These are phyloP conservation scores for Latrodectus geometricus DNA, from an alignment of 1,140 invertebrate genomes.

Conservation along the genomic window DNA sequence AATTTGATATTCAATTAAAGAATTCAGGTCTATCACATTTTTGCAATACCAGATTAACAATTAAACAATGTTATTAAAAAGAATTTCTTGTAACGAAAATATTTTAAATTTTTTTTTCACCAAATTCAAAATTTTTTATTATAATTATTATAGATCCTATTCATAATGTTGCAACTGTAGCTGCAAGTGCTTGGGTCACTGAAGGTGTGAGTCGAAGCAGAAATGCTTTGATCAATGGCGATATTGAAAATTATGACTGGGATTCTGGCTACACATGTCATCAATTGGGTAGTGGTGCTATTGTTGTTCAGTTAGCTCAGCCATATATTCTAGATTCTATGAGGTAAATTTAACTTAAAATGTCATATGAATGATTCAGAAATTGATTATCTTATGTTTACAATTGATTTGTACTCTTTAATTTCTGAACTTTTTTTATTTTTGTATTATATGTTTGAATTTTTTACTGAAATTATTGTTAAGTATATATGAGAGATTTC, in stretches of 20 bases:
- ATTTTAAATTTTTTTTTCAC: background rate
- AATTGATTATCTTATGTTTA: too few species aligned
- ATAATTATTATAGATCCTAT: constrained; percentile 79
- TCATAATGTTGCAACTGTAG: constrained; percentile 92
- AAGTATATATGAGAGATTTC: too few species aligned
- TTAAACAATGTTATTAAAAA: too few species aligned
- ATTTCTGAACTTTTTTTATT: background rate
- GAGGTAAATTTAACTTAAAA: constrained; percentile 73
- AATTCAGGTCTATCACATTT: too few species aligned
- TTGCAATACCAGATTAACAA: too few species aligned
- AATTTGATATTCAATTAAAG: too few species aligned
- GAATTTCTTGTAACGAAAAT: too few species aligned
- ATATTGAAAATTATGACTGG: constrained; percentile 96
- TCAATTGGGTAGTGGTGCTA: constrained; percentile 94
- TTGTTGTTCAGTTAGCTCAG: constrained; percentile 95
- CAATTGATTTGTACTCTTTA: background rate
- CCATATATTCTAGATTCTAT: constrained; percentile 94
- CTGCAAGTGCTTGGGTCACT: constrained; percentile 88
- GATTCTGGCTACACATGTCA: constrained; percentile 99
- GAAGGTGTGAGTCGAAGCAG: constrained; percentile 93
- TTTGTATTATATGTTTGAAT: background rate
- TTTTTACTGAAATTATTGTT: too few species aligned
- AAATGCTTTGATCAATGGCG: constrained; percentile 96
- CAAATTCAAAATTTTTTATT: background rate
- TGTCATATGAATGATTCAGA: background rate